Base-by-base conservation (phyloP, 2,888 invertebrate species). In the Microdon myrmicae region DNA sequence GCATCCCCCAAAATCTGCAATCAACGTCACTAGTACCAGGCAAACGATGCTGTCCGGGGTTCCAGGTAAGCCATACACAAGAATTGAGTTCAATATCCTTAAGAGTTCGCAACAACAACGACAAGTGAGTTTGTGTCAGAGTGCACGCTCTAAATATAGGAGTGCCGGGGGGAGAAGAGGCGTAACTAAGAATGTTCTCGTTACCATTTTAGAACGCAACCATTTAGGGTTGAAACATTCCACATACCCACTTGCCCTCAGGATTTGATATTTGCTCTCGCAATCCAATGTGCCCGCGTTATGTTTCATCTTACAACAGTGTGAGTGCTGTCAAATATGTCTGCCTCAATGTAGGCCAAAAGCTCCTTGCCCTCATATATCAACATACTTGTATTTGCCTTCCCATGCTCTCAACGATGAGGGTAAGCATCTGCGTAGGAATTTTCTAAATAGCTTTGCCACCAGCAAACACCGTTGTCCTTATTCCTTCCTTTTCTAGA, bases 271-370 rank as follows among this genome's bases (percentile, higher is more conserved):
- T 38, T 47, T 14, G 22, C 28, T 47, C 19, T 47, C 31, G 10
- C 38, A 32, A 32, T 25, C 25, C 20, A 10, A 7, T 29, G 16
- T 23, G 29, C 25, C 45, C 28, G 9, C 35, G 3, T 14, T 4
- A 7, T 16, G 8, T 1, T 6, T 2, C 17, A 1, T 16, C 16
- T 7, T 8, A 13, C 29, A 9, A 3, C n/a, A 29, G 14, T 32
- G 32, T 44, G 37, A 31, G 26, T 29, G 38, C 45, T 37, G 20
- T 38, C 54, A 44, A 45, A 55, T 28, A 55, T 55, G 55, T 55
- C 55, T 55, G 55, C 55, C 47, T 38, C 32, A 47, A 55, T 47
- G 55, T 55, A 55, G 55, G 55, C 22, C 55, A 55, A 55, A 55
- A 55, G 55, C 55, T 55, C 25, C 4, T 10, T 9, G 19, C 32